Base-by-base conservation (phyloP, 2,888 invertebrate species). In the Toxonevra muliebris region DNA sequence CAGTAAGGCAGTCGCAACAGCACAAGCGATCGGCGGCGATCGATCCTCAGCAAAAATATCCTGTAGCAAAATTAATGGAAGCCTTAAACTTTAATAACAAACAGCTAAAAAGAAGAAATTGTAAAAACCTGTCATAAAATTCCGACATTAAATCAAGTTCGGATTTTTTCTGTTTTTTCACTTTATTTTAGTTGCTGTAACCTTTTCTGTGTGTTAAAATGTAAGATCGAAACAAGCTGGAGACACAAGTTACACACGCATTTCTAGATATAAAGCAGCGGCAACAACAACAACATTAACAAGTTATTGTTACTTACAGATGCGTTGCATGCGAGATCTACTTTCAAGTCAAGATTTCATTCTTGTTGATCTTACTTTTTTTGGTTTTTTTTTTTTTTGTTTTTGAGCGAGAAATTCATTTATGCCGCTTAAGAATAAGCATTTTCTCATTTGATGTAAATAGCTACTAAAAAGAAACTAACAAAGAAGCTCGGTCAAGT, bases 61-160 rank as follows among this genome's bases (percentile, higher is more conserved):
- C 17, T 19, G 20, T 17, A 17, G 17, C 17, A 15, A 54, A 15
- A 54, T 19, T 19, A 15, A 54, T 19, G 15, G 17, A 54, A n/a
- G 54, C 57, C 7, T 15, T 30, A 57, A 57, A 57, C 30, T 30
- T 13, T 11, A 30, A 4, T 5, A 53, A 12, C 19, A 57, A 40
- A 10, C 7, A 57, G 30, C 13, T 30, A 7, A 57, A 40, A 9
- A 12, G 5, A 4, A 40, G 40, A 30, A 48, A n/a, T 7, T 48
- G 8, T 5, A 9, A 48, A 15, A 15, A n/a, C 11, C 42, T 48
- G 48, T 19, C 17, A 60, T 59, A 60, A 60, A 60, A 60, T 60
- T 45, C 50, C 60, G 11, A 43, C 13, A 9, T 60, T 60, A 60
- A 60, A 60, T 60, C 60, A 60, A 48, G 60, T 60, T 60, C 20